Conservation (phyloP, 1,140 invertebrate genomes). For the Dendroctonus valens region DNA sequence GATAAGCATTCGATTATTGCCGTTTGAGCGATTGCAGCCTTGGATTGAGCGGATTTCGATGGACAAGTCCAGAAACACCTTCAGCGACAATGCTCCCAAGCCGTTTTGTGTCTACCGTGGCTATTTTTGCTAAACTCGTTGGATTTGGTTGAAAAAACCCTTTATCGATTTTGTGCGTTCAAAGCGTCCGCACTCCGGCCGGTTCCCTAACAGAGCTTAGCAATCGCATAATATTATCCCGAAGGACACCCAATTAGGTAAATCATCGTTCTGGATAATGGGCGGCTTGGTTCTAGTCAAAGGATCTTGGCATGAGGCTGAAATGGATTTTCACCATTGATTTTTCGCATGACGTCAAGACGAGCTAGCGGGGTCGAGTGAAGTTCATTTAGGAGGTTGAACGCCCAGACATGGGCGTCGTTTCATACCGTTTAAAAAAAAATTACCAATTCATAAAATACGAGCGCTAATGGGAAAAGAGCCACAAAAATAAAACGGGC, state of each 20-base stretch:
- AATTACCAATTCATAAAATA: not conserved
- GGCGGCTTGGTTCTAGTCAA: constrained; percentile 10
- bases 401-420: constrained; percentile 15
- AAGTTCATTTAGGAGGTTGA: constrained; percentile 31
- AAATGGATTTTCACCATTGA: constrained; percentile 17
- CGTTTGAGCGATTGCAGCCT: constrained; percentile 17
- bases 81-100: too few species aligned
- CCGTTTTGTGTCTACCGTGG: too few species aligned
- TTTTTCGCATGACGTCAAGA: constrained; percentile 26
- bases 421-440: not conserved
- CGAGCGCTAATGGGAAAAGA: too few species aligned
- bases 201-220: too few species aligned
- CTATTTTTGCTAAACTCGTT: too few species aligned
- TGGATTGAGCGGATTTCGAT: not conserved
- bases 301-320: constrained; percentile 11
- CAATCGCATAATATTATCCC: too few species aligned
- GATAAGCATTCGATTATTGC: constrained; percentile 21
- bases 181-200: too few species aligned
- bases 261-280: constrained; percentile 5
- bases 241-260: too few species aligned
- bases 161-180: too few species aligned
- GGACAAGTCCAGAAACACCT: too few species aligned
- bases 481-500: too few species aligned
- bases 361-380: constrained; percentile 19
- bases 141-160: too few species aligned